These are phyloP conservation scores for Glyphotaelius pellucidus DNA, from an alignment of 2,888 invertebrate genomes.

Conservation along the genomic window DNA sequence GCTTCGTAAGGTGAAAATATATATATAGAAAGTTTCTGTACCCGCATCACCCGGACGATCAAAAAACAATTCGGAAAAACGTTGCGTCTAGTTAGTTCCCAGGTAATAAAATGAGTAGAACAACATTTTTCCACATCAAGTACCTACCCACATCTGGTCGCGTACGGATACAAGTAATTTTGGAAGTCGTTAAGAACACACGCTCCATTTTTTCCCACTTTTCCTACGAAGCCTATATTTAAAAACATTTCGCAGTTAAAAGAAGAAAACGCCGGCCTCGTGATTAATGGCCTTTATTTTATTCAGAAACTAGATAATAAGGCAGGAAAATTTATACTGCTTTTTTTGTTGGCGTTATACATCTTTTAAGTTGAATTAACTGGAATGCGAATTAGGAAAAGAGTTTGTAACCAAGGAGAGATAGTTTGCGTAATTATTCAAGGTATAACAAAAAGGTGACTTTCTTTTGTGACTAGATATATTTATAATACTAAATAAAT, in stretches of 20 bases:
- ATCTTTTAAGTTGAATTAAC: slow-evolving; percentile 20
- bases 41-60: background rate
- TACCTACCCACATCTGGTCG: slow-evolving; percentile 34
- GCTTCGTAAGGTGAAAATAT: background rate
- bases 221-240: slow-evolving; percentile 38
- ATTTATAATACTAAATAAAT: background rate
- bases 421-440: background rate
- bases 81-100: background rate
- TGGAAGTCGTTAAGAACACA: slow-evolving; percentile 49
- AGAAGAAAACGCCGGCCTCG: slow-evolving; percentile 18
- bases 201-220: slow-evolving; percentile 36
- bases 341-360: background rate
- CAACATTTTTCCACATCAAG: slow-evolving; percentile 9
- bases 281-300: slow-evolving; percentile 40
- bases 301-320: slow-evolving; percentile 27
- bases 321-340: background rate
- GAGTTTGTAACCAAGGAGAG: background rate
- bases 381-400: background rate
- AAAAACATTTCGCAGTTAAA: slow-evolving; percentile 28
- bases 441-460: background rate
- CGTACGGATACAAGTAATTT: slow-evolving; percentile 40
- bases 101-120: background rate
- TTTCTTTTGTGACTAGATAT: no score
- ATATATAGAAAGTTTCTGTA: background rate
- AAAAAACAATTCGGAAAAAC: background rate